Percentiles rank a stretch among this genome's conserved stretches.
Evolutionary conservation across 1,140 invertebrate species (phyloP).

Genomic region (Scaptodrosophila lebanonensis): DNA sequence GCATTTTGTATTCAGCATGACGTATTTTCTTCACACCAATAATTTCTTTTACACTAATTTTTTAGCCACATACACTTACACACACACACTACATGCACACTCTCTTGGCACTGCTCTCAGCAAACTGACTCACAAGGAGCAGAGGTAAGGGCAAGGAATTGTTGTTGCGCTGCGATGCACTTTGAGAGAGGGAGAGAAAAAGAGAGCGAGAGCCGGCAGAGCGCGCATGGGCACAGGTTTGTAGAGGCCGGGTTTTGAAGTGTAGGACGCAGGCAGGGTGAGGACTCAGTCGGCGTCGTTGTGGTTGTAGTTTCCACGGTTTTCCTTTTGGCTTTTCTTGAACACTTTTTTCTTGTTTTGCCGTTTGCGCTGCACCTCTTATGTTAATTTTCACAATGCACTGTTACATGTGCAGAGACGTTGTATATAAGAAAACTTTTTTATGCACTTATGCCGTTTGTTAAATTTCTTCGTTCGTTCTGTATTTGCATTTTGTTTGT

Average conservation of each 20-base stretch:
- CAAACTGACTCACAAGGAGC: constrained; percentile 37
- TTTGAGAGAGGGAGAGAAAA: constrained; percentile 9
- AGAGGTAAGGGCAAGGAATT: constrained; percentile 3
- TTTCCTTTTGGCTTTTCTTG: constrained; percentile 32
- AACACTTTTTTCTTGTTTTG: constrained; percentile 30
- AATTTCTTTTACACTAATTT: constrained; percentile 40
- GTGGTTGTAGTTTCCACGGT: constrained; percentile 18
- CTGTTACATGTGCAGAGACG: constrained; percentile 8
- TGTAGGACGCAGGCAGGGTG: constrained; percentile 12
- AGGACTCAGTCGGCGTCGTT: constrained; percentile 1
- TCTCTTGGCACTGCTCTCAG: constrained; percentile 14
- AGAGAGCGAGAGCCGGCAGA: background rate
- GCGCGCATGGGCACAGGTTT: too few relatives aligned
- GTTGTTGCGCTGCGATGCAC: constrained; percentile 1
- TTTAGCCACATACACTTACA: constrained; percentile 29
- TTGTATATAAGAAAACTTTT: constrained; percentile 46
- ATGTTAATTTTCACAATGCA: constrained; percentile 37
- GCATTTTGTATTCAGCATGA: too few relatives aligned
- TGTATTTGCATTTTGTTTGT: too few relatives aligned
- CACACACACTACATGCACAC: background rate
- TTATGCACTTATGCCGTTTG: too few relatives aligned
- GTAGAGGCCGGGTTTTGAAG: constrained; percentile 16
- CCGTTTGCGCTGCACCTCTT: constrained; percentile 15
- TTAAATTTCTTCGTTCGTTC: too few relatives aligned
- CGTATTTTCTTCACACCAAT: too few relatives aligned